Evolutionary conservation across 2,113 vertebrate genomes (phyloP), one percentile per base, ranked within the genome.

Genomic region (Empidonax traillii): DNA sequence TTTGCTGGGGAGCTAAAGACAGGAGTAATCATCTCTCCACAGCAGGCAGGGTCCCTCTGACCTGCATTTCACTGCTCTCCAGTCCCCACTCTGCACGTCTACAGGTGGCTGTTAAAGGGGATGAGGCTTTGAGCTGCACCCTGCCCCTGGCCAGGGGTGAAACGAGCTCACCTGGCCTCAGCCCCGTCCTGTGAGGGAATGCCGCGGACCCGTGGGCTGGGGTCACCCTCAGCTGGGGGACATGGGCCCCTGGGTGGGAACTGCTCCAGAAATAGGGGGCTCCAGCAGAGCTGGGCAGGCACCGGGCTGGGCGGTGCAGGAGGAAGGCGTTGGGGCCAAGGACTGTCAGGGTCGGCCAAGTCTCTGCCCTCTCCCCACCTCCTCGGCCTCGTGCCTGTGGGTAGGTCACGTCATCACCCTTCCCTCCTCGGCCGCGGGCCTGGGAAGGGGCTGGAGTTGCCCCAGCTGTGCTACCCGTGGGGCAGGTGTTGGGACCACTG

Each of bases 381-480:
- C 84, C 78, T 31, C 10, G 5, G 86, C 91, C 79, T 65, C 1
- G 0, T 30, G 6, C 89, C 62, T 53, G 0, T 1, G n/a, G 75
- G 55, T 51, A 30, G 13, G 10, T 28, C 17, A 2, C 7, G 2
- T 51, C 53, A 6, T 31, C 6, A 7, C 39, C 69, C 69, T 63
- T 43, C 56, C 28, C 39, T 78, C 52, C 66, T 46, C 0, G 7
- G 35, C 30, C 41, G 10, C 5, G 21, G 79, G 63, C 52, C 37
- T 62, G 25, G 63, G 24, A 46, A 52, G 73, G 30, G 73, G 28
- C 35, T 13, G 6, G 53, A 59, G 49, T 74, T 72, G 56, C n/a
- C 51, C 44, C 19, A 0, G 46, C 2, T 1, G 24, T 31, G 41
- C 44, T 0, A 2, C 11, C 27, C 1, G 0, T 4, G 85, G 82